These are phyloP conservation scores for Harmothoe impar DNA, from an alignment of 2,888 invertebrate genomes.

Conservation along the genomic window DNA sequence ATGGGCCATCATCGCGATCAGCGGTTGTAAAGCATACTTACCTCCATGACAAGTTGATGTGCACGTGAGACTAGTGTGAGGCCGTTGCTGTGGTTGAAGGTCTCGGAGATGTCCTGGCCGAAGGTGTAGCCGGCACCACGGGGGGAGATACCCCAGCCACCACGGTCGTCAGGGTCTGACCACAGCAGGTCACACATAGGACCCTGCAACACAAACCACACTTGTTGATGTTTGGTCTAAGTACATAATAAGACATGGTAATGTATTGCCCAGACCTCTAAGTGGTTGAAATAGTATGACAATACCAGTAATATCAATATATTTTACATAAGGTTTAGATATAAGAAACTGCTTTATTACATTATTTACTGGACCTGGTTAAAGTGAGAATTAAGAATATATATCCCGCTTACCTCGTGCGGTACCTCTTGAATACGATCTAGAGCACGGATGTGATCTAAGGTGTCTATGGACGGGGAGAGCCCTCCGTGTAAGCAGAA, in stretches of 20 bases:
- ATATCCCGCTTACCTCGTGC: slow-evolving; percentile 83
- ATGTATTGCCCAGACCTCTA: too few species aligned
- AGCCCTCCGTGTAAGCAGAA: slow-evolving; percentile 99
- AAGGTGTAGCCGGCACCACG: slow-evolving; percentile 99
- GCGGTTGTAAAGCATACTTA: slow-evolving; percentile 87
- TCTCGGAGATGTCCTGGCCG: slow-evolving; percentile 99
- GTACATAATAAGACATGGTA: too few species aligned
- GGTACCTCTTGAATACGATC: slow-evolving; percentile 92
- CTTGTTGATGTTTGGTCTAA: neutral
- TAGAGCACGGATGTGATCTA: slow-evolving; percentile 99
- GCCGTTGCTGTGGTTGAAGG: slow-evolving; percentile 99
- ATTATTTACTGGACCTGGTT: too few species aligned
- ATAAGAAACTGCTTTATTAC: too few species aligned
- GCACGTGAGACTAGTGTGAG: slow-evolving; percentile 99
- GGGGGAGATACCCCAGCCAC: slow-evolving; percentile 99
- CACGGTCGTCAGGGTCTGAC: slow-evolving; percentile 99
- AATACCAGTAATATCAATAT: too few species aligned
- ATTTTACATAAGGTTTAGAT: too few species aligned
- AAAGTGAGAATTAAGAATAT: too few species aligned
- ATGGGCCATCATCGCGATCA: too few species aligned
- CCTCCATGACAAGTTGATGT: slow-evolving; percentile 99
- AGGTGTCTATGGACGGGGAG: slow-evolving; percentile 98
- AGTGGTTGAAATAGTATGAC: too few species aligned
- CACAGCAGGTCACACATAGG: slow-evolving; percentile 99
- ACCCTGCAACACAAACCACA: slow-evolving; percentile 86